Percentiles rank a stretch among this genome's conserved stretches.
Evolutionary conservation across 2,888 invertebrate species (phyloP).

Genomic region (Sarcophaga subvicina): DNA sequence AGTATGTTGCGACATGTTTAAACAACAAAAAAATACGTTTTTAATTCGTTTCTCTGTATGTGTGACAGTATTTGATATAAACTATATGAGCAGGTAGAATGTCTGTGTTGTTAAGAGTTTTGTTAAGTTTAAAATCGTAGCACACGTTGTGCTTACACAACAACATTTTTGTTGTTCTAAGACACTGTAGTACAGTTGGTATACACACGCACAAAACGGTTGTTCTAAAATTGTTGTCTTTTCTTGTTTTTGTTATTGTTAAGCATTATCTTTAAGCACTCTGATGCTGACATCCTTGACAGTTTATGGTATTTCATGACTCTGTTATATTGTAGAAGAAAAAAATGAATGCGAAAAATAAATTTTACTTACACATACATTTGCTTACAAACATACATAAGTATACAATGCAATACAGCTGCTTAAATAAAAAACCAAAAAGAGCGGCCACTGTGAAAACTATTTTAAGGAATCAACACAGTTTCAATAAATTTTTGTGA

Average conservation of each 20-base stretch:
- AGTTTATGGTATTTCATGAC: conserved; percentile 62
- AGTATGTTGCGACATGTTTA: conserved; percentile 10
- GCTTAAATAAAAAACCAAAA: background rate
- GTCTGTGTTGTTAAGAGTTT: too few relatives aligned
- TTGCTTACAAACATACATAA: background rate
- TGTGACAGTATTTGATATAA: background rate
- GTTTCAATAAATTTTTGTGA: too few relatives aligned
- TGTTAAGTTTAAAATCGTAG: background rate
- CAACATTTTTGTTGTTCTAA: background rate
- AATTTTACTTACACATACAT: background rate
- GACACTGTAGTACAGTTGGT: background rate
- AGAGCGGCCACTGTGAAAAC: too few relatives aligned
- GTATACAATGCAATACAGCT: background rate
- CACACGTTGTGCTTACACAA: background rate
- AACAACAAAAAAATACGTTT: background rate
- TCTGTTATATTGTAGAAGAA: conserved; percentile 8
- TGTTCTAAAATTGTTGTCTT: conserved; percentile 15
- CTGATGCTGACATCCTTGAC: conserved; percentile 58
- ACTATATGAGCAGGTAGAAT: too few relatives aligned
- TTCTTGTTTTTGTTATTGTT: conserved; percentile 33
- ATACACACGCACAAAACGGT: conserved; percentile 15
- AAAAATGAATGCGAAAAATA: background rate
- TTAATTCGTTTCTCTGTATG: background rate
- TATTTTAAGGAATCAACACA: too few relatives aligned
- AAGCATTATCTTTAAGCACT: conserved; percentile 46